phyloP scores from a whole-genome alignment of 2,888 invertebrate species.

The Athripsodes cinereus region DNA sequence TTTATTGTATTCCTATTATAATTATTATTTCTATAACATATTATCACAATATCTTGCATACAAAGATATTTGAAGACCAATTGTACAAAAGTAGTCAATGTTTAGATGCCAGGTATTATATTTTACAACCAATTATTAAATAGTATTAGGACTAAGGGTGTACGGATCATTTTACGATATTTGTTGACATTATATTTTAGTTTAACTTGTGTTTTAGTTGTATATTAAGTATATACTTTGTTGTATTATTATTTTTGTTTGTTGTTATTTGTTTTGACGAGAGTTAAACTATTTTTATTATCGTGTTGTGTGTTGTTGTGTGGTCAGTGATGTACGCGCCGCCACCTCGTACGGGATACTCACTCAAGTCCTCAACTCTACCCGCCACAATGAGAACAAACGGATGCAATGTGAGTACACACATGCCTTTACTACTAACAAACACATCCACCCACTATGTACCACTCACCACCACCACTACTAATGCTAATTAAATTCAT shows the following conservation, averaged over 20 bases:
- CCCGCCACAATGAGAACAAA: slow-evolving; percentile 54
- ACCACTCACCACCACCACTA: too few relatives aligned
- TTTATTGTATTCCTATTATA: too few relatives aligned
- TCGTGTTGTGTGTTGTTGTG: slow-evolving; percentile 24
- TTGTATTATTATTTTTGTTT: slow-evolving; percentile 18
- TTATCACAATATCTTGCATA: too few relatives aligned
- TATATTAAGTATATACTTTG: not conserved
- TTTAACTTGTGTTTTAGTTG: not conserved
- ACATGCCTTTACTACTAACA: not conserved
- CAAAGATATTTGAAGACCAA: too few relatives aligned
- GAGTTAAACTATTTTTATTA: slow-evolving; percentile 28
- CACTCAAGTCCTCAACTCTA: slow-evolving; percentile 68
- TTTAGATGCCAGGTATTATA: too few relatives aligned
- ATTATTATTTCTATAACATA: too few relatives aligned
- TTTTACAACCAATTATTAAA: too few relatives aligned
- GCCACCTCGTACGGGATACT: slow-evolving; percentile 74
- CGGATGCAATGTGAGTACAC: slow-evolving; percentile 39
- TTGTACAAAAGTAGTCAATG: too few relatives aligned
- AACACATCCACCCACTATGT: not conserved
- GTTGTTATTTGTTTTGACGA: slow-evolving; percentile 18
- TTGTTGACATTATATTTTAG: not conserved
- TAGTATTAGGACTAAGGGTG: not conserved
- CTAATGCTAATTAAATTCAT: too few relatives aligned
- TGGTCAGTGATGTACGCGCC: slow-evolving; percentile 55
- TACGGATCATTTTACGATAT: not conserved